A percentile compares a stretch with the other conserved stretches of the same genome.
These are phyloP conservation scores for Gobio gobio DNA, from an alignment of 2,113 vertebrate species.

Conservation along the genomic window DNA sequence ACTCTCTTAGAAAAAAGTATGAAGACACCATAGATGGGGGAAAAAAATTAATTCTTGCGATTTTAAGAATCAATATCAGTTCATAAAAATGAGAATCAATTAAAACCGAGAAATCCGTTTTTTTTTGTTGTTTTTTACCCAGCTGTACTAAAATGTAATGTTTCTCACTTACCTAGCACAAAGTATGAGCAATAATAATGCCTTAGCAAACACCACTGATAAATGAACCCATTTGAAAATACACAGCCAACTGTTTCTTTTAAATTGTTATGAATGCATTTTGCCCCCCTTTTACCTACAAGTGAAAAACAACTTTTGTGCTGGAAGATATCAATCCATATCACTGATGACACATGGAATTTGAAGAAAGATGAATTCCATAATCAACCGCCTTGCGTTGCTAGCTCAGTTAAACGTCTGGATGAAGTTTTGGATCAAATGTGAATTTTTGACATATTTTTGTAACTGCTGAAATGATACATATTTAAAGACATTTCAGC, in stretches of 20 bases:
- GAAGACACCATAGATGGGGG: too few relatives aligned
- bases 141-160: too few relatives aligned
- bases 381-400: background rate
- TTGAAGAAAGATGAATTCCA: background rate
- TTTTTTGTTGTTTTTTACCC: too few relatives aligned
- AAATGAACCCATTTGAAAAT: background rate
- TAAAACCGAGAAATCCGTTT: too few relatives aligned
- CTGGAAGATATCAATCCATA: background rate
- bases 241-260: background rate
- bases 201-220: background rate
- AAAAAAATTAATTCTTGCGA: too few relatives aligned
- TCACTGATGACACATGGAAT: constrained; percentile 2
- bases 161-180: background rate
- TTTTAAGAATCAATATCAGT: too few relatives aligned
- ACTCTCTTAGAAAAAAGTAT: too few relatives aligned
- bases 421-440: constrained; percentile 3
- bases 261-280: background rate
- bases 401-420: background rate
- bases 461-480: background rate
- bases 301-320: background rate
- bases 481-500: background rate
- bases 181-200: background rate
- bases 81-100: too few relatives aligned
- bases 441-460: constrained; percentile 21
- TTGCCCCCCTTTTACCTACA: background rate